These are phyloP conservation scores for Lateolabrax maculatus DNA, from an alignment of 2,797 vertebrate genomes.

Conservation along the genomic window DNA sequence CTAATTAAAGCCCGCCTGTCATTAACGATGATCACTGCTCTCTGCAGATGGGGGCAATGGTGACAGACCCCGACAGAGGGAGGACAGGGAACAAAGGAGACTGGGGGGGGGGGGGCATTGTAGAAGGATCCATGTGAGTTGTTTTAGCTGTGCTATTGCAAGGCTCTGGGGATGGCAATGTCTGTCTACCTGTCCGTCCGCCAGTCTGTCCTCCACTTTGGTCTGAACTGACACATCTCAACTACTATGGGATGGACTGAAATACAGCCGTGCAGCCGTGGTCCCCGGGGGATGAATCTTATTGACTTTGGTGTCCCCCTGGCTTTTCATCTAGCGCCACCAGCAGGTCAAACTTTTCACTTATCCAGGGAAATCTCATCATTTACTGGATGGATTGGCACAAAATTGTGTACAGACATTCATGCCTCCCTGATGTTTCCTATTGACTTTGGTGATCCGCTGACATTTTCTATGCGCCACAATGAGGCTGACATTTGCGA, in stretches of 20 bases:
- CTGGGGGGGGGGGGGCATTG: not conserved
- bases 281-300: not conserved
- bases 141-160: not conserved
- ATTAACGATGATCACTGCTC: conserved; percentile 75
- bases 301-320: not conserved
- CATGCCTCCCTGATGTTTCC: not conserved
- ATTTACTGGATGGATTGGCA: not conserved
- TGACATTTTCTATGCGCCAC: not conserved
- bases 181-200: not conserved
- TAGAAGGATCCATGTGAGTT: not conserved
- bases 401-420: not conserved
- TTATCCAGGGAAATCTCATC: not conserved
- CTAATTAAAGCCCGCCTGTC: conserved; percentile 84
- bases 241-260: not conserved
- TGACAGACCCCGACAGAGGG: conserved; percentile 53
- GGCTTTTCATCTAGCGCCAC: not conserved
- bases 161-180: not conserved
- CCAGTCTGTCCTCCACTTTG: not conserved
- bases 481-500: not conserved
- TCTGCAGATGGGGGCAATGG: conserved; percentile 69
- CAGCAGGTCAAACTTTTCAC: not conserved
- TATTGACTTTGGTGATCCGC: not conserved
- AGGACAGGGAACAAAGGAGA: conserved; percentile 51
- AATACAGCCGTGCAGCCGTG: not conserved
- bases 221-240: not conserved